Evolutionary conservation across 2,113 vertebrate species (phyloP).

Genomic region (Capreolus pygargus): DNA sequence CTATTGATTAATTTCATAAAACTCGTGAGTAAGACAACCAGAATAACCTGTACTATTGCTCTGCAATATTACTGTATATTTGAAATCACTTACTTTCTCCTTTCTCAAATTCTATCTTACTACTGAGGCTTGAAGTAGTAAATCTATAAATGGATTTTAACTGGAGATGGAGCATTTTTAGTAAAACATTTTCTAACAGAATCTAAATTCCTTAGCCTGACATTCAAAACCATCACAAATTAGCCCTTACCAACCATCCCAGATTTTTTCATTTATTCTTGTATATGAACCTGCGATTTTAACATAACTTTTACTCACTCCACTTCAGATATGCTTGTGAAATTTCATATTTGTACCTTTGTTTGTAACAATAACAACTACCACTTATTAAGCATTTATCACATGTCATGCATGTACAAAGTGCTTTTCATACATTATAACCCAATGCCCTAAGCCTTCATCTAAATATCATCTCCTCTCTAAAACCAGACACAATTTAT

Average conservation of each 20-base stretch:
- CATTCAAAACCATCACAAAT: background rate
- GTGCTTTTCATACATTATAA: background rate
- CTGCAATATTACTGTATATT: background rate
- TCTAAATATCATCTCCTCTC: conserved; percentile 1
- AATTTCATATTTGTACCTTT: background rate
- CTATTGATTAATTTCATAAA: background rate
- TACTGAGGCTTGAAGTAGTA: background rate
- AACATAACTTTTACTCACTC: background rate
- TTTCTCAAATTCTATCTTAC: background rate
- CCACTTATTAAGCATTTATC: conserved; percentile 6
- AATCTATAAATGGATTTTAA: background rate
- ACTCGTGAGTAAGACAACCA: background rate
- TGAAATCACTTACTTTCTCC: background rate
- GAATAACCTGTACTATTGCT: background rate
- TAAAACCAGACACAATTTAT: background rate
- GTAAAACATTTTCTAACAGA: background rate
- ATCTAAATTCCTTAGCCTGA: background rate
- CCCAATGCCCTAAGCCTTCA: background rate
- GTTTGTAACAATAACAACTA: background rate
- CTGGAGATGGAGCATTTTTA: background rate
- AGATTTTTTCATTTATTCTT: background rate
- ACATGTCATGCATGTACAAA: background rate
- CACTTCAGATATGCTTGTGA: background rate
- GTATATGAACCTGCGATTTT: background rate
- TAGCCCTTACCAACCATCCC: background rate